Evolutionary conservation across 1,140 invertebrate species (phyloP).

Genomic region (Diachasmimorpha longicaudata): DNA sequence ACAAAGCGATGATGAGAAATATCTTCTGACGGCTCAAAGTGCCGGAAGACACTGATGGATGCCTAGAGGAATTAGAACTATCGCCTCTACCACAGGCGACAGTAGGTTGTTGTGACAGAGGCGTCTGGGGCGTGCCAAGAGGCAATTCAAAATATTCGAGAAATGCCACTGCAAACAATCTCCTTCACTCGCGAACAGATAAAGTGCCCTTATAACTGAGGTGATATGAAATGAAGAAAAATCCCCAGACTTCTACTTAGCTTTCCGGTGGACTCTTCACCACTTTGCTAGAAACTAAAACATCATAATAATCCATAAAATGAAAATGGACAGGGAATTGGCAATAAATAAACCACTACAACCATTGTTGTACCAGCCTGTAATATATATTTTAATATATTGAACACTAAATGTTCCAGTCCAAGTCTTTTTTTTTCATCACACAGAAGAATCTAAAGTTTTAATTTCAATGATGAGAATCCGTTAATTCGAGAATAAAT

Average conservation of each 20-base stretch:
- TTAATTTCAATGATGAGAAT: too few species aligned
- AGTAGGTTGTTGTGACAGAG: not conserved
- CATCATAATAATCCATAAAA: not conserved
- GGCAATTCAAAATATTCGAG: not conserved
- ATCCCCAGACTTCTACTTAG: not conserved
- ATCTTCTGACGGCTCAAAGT: too few species aligned
- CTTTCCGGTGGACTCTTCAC: not conserved
- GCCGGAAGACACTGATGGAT: too few species aligned
- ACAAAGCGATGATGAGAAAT: too few species aligned
- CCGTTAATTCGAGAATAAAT: too few species aligned
- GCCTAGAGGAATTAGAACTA: not conserved
- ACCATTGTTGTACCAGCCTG: too few species aligned
- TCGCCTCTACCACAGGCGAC: not conserved
- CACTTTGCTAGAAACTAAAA: not conserved
- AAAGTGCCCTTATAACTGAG: not conserved
- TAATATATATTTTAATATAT: too few species aligned
- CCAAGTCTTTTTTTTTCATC: too few species aligned
- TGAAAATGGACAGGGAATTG: not conserved
- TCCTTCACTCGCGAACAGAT: not conserved
- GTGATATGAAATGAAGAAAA: not conserved
- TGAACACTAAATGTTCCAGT: too few species aligned
- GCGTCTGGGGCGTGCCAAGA: not conserved
- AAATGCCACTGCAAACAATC: not conserved
- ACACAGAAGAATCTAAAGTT: too few species aligned
- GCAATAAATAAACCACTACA: not conserved